Conservation (phyloP, 1,140 invertebrate species). For the Macrocentrus cingulum region DNA sequence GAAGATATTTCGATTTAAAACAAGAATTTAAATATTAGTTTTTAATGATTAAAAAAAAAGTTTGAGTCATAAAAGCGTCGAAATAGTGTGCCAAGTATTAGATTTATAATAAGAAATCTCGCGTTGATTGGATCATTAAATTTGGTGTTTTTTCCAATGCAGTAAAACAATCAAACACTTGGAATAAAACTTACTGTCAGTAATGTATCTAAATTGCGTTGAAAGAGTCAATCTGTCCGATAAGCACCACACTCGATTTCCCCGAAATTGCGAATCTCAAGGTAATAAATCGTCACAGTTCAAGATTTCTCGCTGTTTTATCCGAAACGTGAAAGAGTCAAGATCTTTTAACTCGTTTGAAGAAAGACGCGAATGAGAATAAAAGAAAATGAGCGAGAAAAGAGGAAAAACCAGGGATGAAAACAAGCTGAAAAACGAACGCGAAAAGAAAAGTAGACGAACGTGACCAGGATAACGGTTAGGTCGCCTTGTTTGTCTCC, state of each 20-base stretch:
- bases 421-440: not conserved
- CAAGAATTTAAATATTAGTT: no score
- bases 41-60: no score
- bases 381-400: not conserved
- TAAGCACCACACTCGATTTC: not conserved
- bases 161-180: no score
- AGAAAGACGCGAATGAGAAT: not conserved
- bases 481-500: conserved; percentile 27
- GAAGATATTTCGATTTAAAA: no score
- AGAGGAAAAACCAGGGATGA: conserved; percentile 4
- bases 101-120: no score
- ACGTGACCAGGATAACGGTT: conserved; percentile 30
- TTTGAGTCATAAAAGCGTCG: no score
- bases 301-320: not conserved
- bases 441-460: conserved; percentile 23
- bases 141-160: no score
- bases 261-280: conserved; percentile 5
- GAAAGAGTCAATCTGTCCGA: not conserved
- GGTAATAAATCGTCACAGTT: conserved; percentile 11
- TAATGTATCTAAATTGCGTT: not conserved
- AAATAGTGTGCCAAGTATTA: no score
- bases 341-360: conserved; percentile 15
- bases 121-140: no score
- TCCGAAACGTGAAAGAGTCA: conserved; percentile 6
- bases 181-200: no score